phyloP scores from a whole-genome alignment of 1,140 invertebrate species.

The Meloidogyne floridensis region DNA sequence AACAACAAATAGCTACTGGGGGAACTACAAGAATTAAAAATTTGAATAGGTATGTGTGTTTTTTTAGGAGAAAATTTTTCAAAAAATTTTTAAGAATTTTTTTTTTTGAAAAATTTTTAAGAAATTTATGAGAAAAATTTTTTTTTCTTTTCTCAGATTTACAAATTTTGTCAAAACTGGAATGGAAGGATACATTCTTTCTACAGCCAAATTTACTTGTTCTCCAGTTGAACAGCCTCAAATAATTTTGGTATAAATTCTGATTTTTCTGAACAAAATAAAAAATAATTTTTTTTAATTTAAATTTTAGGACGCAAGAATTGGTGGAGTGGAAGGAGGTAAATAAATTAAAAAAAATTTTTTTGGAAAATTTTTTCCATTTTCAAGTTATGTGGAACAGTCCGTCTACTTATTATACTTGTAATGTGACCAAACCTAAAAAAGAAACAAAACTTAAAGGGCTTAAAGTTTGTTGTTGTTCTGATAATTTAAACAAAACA shows the following conservation, averaged over 20 bases:
- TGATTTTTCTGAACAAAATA: too few relatives aligned
- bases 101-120: not conserved
- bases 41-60: slow-evolving; percentile 45
- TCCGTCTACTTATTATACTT: slow-evolving; percentile 76
- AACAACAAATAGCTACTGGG: slow-evolving; percentile 14
- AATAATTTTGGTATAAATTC: slow-evolving; percentile 71
- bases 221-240: slow-evolving; percentile 78
- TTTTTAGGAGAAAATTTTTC: too few relatives aligned
- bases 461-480: slow-evolving; percentile 67
- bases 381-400: slow-evolving; percentile 77
- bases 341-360: not conserved
- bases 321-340: not conserved
- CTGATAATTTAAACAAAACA: not conserved
- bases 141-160: slow-evolving; percentile 72
- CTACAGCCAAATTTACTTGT: slow-evolving; percentile 75
- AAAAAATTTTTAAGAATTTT: too few relatives aligned
- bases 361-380: slow-evolving; percentile 61
- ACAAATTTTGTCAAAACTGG: slow-evolving; percentile 87
- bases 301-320: not conserved
- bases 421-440: slow-evolving; percentile 87
- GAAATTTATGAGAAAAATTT: not conserved
- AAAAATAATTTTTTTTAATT: not conserved
- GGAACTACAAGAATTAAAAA: slow-evolving; percentile 53
- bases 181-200: slow-evolving; percentile 86
- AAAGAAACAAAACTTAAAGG: slow-evolving; percentile 96